These are phyloP conservation scores for Myocastor coypus DNA, from an alignment of 2,113 vertebrate species.

Conservation along the genomic window DNA sequence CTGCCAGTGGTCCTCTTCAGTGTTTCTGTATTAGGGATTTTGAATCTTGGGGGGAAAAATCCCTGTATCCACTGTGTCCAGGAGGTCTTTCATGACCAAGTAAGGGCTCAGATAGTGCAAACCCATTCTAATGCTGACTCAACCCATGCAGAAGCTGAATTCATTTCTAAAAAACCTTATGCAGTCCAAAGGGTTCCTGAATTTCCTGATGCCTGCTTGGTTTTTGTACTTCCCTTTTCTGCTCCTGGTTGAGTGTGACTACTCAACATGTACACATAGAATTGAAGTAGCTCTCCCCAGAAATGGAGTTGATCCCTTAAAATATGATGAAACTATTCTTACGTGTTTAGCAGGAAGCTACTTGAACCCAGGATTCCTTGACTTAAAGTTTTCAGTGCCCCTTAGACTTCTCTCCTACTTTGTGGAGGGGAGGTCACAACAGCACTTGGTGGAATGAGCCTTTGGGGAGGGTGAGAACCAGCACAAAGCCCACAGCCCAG, in stretches of 20 bases:
- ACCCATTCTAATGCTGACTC: background rate
- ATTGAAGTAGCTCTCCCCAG: background rate
- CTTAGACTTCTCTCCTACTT: slow-evolving; percentile 7
- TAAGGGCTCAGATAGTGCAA: background rate
- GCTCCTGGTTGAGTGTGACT: background rate
- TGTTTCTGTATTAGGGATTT: background rate
- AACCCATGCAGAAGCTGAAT: background rate
- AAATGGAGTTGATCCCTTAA: background rate
- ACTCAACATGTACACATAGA: background rate
- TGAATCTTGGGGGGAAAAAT: background rate
- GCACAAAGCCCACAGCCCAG: background rate
- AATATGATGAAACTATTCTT: background rate
- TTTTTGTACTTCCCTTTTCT: background rate
- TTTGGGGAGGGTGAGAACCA: background rate
- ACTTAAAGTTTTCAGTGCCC: background rate
- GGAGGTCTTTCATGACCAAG: background rate
- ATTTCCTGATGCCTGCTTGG: background rate
- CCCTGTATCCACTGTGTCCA: background rate
- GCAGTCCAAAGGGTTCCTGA: background rate
- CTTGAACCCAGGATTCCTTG: background rate
- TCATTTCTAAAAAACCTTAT: background rate
- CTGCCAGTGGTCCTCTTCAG: background rate
- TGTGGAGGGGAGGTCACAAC: background rate
- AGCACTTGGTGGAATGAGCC: background rate
- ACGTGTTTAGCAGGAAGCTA: background rate